Conservation (phyloP, 2,888 invertebrate genomes). For the Antheraea yamamai region DNA sequence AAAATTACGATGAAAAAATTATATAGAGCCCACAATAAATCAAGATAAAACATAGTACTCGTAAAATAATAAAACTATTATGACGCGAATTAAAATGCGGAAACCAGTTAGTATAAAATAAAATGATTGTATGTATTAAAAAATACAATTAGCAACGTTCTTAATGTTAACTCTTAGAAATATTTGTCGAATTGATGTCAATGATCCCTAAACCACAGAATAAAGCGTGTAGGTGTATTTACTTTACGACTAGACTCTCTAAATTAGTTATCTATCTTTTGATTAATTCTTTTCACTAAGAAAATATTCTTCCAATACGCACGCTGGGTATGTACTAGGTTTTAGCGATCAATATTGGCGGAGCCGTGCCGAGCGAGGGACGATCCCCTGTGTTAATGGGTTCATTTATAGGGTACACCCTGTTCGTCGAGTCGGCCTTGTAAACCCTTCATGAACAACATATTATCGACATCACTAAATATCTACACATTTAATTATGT, state of each 20-base stretch:
- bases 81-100: no score
- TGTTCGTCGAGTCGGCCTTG: constrained; percentile 43
- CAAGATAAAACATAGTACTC: no score
- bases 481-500: neutral
- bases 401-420: constrained; percentile 60
- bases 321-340: constrained; percentile 1
- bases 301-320: neutral
- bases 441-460: constrained; percentile 30
- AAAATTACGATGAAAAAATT: no score
- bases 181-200: neutral
- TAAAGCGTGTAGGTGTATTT: neutral
- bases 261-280: neutral
- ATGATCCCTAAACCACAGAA: neutral
- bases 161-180: neutral
- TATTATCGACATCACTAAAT: neutral
- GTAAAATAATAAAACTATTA: no score
- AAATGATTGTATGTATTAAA: no score
- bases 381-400: constrained; percentile 60
- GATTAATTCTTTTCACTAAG: neutral
- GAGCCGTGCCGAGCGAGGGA: constrained; percentile 54
- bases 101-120: no score
- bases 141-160: neutral
- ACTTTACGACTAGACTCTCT: neutral
- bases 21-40: no score
- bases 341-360: constrained; percentile 56